Evolutionary conservation across 2,888 invertebrate genomes (phyloP).

Genomic region (Ennomos quercinarius): DNA sequence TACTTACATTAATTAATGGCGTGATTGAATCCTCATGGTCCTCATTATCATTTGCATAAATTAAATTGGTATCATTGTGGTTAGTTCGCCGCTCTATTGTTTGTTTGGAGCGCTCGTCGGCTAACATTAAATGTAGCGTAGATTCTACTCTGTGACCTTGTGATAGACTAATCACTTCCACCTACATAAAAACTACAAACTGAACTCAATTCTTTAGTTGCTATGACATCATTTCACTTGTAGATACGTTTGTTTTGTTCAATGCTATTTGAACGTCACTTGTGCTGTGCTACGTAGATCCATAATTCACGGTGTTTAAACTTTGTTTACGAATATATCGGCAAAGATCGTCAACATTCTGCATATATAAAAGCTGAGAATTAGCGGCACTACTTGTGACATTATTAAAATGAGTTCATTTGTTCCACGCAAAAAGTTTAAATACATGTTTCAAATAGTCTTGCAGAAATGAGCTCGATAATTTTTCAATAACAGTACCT

Average conservation of each 20-base stretch:
- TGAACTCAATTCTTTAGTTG: conserved; percentile 30
- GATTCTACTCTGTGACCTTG: conserved; percentile 60
- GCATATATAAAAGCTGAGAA: conserved; percentile 18
- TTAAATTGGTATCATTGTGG: conserved; percentile 13
- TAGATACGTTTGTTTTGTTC: conserved; percentile 26
- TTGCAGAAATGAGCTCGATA: too few species aligned
- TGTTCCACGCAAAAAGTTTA: too few species aligned
- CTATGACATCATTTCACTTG: conserved; percentile 32
- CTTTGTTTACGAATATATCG: conserved; percentile 32
- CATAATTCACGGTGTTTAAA: conserved; percentile 39
- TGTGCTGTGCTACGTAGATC: conserved; percentile 32
- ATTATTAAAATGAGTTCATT: too few species aligned
- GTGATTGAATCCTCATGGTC: conserved; percentile 5
- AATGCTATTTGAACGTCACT: conserved; percentile 32
- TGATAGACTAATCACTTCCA: conserved; percentile 53
- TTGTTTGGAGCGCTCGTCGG: conserved; percentile 13
- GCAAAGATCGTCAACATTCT: conserved; percentile 41
- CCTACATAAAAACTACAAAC: conserved; percentile 22
- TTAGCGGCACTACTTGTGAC: too few species aligned
- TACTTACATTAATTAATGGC: conserved; percentile 7
- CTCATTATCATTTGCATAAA: conserved; percentile 16
- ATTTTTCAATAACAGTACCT: too few species aligned
- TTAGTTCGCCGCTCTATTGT: conserved; percentile 6
- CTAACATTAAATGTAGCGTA: conserved; percentile 44
- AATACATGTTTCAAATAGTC: too few species aligned